phyloP scores from a whole-genome alignment of 2,888 invertebrate genomes.

The Cephus pulcher region DNA sequence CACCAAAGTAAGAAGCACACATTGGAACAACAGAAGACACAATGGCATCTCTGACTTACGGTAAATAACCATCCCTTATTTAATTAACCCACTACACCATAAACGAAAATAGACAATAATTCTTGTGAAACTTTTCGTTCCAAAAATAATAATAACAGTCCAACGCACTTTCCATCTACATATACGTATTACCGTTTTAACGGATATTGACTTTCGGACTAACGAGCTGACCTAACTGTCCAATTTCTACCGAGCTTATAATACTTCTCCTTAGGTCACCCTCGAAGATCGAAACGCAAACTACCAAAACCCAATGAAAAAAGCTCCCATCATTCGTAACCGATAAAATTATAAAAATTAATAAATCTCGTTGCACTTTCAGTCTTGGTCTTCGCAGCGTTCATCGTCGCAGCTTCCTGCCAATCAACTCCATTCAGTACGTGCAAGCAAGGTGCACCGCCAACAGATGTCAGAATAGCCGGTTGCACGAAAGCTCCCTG shows the following conservation, averaged over 20 bases:
- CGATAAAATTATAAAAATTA: neutral
- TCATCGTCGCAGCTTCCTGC: conserved; percentile 29
- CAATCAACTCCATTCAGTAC: conserved; percentile 6
- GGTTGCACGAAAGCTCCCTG: conserved; percentile 28
- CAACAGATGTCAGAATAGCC: conserved; percentile 15
- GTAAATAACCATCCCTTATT: neutral
- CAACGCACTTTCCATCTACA: neutral
- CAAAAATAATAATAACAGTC: neutral
- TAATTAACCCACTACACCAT: neutral
- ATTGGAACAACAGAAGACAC: neutral
- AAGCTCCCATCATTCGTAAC: neutral
- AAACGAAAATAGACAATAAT: neutral
- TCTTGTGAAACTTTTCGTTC: neutral
- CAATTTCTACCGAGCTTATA: neutral
- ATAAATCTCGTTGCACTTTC: neutral
- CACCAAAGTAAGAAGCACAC: neutral
- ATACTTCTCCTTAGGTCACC: neutral
- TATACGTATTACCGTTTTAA: neutral
- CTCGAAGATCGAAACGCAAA: neutral
- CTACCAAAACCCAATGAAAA: neutral
- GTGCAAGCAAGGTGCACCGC: neutral
- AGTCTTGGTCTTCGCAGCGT: conserved; percentile 36
- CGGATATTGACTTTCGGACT: neutral
- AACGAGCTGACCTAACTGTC: neutral
- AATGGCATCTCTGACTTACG: neutral